Conservation (phyloP, 2,888 invertebrate species). For the Itoplectis maculator region DNA sequence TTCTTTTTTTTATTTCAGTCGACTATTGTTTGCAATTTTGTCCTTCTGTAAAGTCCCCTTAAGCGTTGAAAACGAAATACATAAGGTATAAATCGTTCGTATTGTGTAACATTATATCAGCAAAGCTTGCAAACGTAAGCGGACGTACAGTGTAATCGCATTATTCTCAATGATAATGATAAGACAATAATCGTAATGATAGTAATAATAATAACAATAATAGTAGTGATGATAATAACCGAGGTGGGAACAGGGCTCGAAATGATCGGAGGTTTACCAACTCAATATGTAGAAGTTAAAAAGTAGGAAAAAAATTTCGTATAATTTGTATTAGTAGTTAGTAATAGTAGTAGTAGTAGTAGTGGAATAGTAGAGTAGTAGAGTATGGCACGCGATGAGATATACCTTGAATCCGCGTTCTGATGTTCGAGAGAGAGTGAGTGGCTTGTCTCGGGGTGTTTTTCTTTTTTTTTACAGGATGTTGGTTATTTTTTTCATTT, state of each 20-base stretch:
- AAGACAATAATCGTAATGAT: conserved; percentile 26
- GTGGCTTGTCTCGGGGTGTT: conserved; percentile 61
- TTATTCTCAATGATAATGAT: conserved; percentile 44
- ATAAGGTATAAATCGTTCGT: background rate
- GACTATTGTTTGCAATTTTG: background rate
- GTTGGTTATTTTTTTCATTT: conserved; percentile 2
- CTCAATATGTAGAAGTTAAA: conserved; percentile 25
- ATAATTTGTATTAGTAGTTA: conserved; percentile 23
- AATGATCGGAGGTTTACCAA: conserved; percentile 49
- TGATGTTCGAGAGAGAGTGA: conserved; percentile 65
- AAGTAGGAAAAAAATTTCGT: conserved; percentile 21
- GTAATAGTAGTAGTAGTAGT: conserved; percentile 29
- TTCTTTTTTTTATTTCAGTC: background rate
- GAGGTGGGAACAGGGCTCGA: conserved; percentile 42
- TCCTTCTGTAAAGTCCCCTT: conserved; percentile 27
- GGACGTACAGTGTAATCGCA: conserved; percentile 33
- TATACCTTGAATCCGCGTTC: conserved; percentile 64
- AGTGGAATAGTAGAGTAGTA: conserved; percentile 10
- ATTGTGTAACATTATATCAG: conserved; percentile 19
- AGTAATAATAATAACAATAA: conserved; percentile 21
- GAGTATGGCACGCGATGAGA: conserved; percentile 52
- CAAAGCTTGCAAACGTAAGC: conserved; percentile 62
- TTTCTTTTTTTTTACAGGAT: conserved; percentile 32
- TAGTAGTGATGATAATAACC: conserved; percentile 18
- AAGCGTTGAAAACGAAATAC: background rate